Evolutionary conservation across 2,888 invertebrate genomes (phyloP), one percentile per base, ranked within the genome.

Genomic region (Melitaea athalia): DNA sequence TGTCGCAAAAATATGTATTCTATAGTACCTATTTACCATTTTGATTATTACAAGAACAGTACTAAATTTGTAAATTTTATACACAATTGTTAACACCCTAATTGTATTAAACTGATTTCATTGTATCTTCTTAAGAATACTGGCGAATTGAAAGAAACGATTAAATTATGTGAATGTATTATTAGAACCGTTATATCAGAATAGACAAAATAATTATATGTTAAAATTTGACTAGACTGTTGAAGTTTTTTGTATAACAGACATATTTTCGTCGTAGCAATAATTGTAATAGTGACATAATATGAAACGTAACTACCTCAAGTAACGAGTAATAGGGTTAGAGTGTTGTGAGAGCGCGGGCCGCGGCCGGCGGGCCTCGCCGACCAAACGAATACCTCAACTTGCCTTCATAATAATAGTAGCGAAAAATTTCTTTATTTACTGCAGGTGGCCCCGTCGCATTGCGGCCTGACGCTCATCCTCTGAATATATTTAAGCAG

Each of bases 221-320:
- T 70, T 67, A 67, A 74, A 81, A 79, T 81, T 79, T 81, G 86
- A 86, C 85, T 85, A 84, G 81, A 85, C 86, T 88, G 87, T 88
- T 90, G 84, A 86, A 76, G 82, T 75, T 82, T 78, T 80, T 81
- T 88, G 83, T 89, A 85, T 84, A 80, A 86, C 85, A 82, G 83
- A 84, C 85, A 84, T 85, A 78, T 86, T 85, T 81, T 83, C 81
- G 84, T 84, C 81, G 86, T 89, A 89, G 87, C 86, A 90, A 86
- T 90, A 86, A 84, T 64, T 78, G 79, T 79, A 81, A 81, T 79
- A 82, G 81, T 86, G 82, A 84, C 81, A 86, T 84, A 85, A 85
- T 85, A 81, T 83, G 89, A 80, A 91, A 92, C 88, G 83, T 79
- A 91, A 87, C 92, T 92, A 92, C 92, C 92, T 92, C 92, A 92